Conservation (phyloP, 2,113 vertebrate genomes). For the Bubo scandiacus region DNA sequence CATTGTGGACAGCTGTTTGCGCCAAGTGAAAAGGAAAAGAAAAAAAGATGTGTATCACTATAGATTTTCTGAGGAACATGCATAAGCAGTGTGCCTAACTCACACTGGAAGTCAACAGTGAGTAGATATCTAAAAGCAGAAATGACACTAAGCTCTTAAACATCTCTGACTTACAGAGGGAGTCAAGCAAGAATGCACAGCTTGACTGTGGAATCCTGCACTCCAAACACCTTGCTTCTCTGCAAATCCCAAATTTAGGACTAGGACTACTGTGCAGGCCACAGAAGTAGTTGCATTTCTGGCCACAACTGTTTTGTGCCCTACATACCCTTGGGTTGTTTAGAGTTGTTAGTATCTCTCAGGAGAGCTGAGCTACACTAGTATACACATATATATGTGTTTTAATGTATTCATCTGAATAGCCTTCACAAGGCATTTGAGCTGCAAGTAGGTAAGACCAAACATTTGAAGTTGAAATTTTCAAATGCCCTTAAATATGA, state of each 20-base stretch:
- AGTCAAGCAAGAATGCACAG: background rate
- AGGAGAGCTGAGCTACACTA: background rate
- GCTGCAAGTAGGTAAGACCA: background rate
- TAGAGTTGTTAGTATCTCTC: background rate
- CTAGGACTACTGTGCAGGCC: background rate
- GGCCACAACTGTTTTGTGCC: background rate
- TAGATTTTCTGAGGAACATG: background rate
- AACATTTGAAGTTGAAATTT: background rate
- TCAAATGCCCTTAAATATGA: background rate
- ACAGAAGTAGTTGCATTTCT: background rate
- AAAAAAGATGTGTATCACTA: background rate
- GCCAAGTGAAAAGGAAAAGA: background rate
- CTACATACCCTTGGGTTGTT: accelerated
- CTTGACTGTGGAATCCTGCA: background rate
- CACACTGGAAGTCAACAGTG: background rate
- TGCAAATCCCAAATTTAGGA: background rate
- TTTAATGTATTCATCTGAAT: background rate
- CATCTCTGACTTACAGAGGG: background rate
- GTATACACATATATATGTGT: accelerated
- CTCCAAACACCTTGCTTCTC: background rate
- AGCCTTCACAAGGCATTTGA: background rate
- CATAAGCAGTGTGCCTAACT: background rate
- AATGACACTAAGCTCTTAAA: background rate
- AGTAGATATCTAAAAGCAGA: background rate
- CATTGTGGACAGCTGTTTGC: background rate